Percentiles rank a stretch among this genome's conserved stretches.
Conservation (phyloP, 1,140 invertebrate genomes). For the Parapsyche elsis region DNA sequence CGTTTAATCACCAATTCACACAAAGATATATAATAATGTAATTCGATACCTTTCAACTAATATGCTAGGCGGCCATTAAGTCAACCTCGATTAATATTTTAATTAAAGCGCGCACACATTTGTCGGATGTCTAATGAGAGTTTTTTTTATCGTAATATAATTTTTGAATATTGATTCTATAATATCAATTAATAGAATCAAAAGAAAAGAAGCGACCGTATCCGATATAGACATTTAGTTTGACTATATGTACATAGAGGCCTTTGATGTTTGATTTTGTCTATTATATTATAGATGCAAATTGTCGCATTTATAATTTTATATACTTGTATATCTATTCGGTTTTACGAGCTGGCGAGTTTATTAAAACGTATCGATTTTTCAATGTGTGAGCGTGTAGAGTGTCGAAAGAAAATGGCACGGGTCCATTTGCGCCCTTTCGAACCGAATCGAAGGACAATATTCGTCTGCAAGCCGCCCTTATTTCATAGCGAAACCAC, state of each 20-base stretch:
- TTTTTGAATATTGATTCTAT: slow-evolving; percentile 20
- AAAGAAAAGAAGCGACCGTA: not conserved
- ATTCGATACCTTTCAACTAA: slow-evolving; percentile 15
- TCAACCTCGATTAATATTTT: slow-evolving; percentile 16
- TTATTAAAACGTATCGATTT: too few relatives aligned
- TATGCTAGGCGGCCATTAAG: slow-evolving; percentile 13
- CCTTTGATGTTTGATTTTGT: not conserved
- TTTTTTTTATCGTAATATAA: not conserved
- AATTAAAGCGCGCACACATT: not conserved
- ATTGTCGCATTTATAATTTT: too few relatives aligned
- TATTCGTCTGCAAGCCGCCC: slow-evolving; percentile 15
- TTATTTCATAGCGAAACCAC: slow-evolving; percentile 40
- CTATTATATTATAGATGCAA: too few relatives aligned
- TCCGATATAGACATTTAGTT: not conserved
- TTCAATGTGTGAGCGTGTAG: too few relatives aligned
- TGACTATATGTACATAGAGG: too few relatives aligned
- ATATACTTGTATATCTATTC: too few relatives aligned
- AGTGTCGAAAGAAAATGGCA: slow-evolving; percentile 6
- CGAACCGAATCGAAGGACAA: slow-evolving; percentile 23
- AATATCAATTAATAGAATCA: not conserved
- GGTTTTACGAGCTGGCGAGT: too few relatives aligned
- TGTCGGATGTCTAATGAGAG: slow-evolving; percentile 1
- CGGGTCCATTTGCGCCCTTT: slow-evolving; percentile 33
- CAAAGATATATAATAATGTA: slow-evolving; percentile 10
- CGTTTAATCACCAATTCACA: slow-evolving; percentile 14